These are phyloP conservation scores for Sarcophaga rosellei DNA, from an alignment of 2,888 invertebrate species.

Conservation along the genomic window DNA sequence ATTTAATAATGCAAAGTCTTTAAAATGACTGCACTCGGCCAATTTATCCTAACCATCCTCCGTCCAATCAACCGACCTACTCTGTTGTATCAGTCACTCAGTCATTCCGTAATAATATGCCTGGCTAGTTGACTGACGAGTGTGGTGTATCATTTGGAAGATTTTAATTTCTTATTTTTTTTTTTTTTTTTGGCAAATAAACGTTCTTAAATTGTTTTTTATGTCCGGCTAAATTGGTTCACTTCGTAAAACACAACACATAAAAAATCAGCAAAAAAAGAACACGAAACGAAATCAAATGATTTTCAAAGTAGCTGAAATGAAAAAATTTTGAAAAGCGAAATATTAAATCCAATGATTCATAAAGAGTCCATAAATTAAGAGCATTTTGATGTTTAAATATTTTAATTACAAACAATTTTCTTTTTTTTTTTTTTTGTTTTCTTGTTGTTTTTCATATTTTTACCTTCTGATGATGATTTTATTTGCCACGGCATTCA, in stretches of 20 bases:
- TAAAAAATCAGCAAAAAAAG: too few species aligned
- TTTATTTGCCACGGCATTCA: constrained; percentile 18
- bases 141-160: not conserved
- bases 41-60: not conserved
- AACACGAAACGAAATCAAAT: too few species aligned
- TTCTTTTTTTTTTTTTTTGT: constrained; percentile 17
- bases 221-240: not conserved
- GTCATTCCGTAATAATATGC: not conserved
- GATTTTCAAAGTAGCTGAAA: not conserved
- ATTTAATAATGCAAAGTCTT: constrained; percentile 57
- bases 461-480: constrained; percentile 11
- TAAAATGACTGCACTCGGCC: constrained; percentile 51
- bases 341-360: constrained; percentile 40
- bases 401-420: constrained; percentile 8
- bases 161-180: too few species aligned
- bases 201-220: not conserved
- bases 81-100: not conserved
- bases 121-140: not conserved
- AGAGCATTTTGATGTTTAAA: constrained; percentile 42
- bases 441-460: not conserved
- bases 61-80: not conserved
- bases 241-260: not conserved
- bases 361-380: constrained; percentile 53
- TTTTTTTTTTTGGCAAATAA: not conserved
- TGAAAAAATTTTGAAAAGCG: not conserved